phyloP scores from a whole-genome alignment of 2,888 invertebrate genomes.

The Amphipoea lucens region DNA sequence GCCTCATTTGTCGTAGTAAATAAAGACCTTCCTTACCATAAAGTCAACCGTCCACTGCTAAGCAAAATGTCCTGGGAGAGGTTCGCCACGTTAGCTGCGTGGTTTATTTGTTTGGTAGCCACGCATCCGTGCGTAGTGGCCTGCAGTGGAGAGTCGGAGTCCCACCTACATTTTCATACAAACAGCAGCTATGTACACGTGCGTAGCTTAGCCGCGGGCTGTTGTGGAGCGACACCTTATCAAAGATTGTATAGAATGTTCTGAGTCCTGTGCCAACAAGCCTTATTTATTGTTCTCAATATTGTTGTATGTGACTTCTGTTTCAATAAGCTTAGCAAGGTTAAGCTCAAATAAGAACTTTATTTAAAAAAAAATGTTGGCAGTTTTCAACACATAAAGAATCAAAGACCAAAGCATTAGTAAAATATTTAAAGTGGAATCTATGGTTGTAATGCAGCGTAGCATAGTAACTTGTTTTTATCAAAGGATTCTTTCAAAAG shows the following conservation, averaged over 20 bases:
- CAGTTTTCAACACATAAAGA: neutral
- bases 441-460: neutral
- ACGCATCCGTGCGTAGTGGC: neutral
- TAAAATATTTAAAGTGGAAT: neutral
- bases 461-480: neutral
- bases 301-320: neutral
- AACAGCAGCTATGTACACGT: neutral
- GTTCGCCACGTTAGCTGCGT: no score
- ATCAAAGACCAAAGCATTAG: neutral
- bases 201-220: neutral
- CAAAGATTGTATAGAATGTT: neutral
- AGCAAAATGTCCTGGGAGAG: no score
- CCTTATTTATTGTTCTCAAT: slow-evolving; percentile 11
- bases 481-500: slow-evolving; percentile 25
- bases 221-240: neutral
- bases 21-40: neutral
- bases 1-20: neutral
- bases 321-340: neutral
- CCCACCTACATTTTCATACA: neutral
- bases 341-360: neutral
- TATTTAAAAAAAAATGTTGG: neutral
- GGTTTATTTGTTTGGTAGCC: neutral
- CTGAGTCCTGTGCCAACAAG: neutral
- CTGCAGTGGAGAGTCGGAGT: no score
- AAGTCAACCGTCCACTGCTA: neutral